A percentile compares a stretch with the other conserved stretches of the same genome.
Evolutionary conservation across 2,113 vertebrate genomes (phyloP).

Genomic region (Columba janthina): DNA sequence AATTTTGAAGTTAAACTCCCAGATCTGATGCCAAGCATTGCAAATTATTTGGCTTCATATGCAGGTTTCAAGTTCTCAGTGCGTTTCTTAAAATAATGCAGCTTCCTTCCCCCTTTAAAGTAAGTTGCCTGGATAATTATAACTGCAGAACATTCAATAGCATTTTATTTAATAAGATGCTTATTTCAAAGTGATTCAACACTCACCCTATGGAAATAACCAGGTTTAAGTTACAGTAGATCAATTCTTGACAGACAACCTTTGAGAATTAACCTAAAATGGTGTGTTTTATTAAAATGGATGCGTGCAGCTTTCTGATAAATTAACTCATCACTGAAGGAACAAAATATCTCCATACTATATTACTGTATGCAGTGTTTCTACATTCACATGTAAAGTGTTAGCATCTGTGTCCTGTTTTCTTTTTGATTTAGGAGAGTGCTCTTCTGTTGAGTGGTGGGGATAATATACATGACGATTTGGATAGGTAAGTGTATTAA

Average conservation of each 20-base stretch:
- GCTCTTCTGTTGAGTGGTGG: not conserved
- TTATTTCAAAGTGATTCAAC: not conserved
- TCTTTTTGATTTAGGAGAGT: not conserved
- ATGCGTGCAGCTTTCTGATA: not conserved
- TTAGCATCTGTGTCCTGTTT: not conserved
- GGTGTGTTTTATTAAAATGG: not conserved
- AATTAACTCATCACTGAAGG: not conserved
- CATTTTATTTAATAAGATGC: not conserved
- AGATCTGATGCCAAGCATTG: not conserved
- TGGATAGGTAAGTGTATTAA: not conserved
- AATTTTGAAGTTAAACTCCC: not conserved
- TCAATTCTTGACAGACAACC: not conserved
- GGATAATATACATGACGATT: not conserved
- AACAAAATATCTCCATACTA: not conserved
- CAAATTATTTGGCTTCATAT: not conserved
- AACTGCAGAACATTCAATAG: not conserved
- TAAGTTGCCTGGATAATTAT: not conserved
- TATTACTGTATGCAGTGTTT: not conserved
- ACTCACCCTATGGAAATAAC: not conserved
- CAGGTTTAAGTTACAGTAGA: not conserved
- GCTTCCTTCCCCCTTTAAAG: not conserved
- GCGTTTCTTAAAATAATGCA: not conserved
- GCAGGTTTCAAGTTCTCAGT: not conserved
- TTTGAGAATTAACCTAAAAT: not conserved
- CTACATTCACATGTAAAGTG: not conserved